A percentile compares a stretch with the other conserved stretches of the same genome.
phyloP scores from a whole-genome alignment of 2,888 invertebrate species.

The Bruchidius siliquastri region DNA sequence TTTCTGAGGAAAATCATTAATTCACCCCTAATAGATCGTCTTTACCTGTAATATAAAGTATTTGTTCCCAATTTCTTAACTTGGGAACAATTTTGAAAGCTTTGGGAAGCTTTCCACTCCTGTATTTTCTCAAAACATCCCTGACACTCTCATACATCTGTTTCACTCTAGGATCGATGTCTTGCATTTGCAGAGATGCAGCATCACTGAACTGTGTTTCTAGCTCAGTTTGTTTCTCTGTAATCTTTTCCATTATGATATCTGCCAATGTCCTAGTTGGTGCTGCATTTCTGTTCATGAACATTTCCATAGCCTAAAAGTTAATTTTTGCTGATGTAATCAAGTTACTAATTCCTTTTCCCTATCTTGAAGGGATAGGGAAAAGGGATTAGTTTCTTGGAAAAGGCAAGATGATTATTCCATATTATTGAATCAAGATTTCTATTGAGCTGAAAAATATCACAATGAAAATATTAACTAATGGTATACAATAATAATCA shows the following conservation, averaged over 20 bases:
- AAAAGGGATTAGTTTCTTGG: no score
- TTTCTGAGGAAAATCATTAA: no score
- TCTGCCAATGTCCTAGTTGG: slow-evolving; percentile 74
- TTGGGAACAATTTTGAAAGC: slow-evolving; percentile 96
- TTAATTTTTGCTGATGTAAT: no score
- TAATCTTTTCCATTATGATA: slow-evolving; percentile 87
- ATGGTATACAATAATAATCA: background rate
- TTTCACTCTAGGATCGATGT: slow-evolving; percentile 77
- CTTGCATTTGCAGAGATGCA: slow-evolving; percentile 69
- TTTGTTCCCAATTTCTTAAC: slow-evolving; percentile 77
- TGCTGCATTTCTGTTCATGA: slow-evolving; percentile 62
- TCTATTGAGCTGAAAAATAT: no score
- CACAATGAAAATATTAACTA: no score
- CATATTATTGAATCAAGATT: no score
- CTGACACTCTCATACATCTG: slow-evolving; percentile 88
- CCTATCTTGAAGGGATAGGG: no score
- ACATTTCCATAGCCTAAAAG: slow-evolving; percentile 67
- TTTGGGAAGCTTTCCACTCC: slow-evolving; percentile 96
- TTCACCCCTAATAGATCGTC: no score
- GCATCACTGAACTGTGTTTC: slow-evolving; percentile 80
- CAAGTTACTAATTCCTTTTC: no score
- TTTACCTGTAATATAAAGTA: slow-evolving; percentile 30
- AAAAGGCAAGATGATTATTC: no score
- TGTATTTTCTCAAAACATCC: slow-evolving; percentile 80
- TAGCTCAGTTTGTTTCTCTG: slow-evolving; percentile 87